Evolutionary conservation across 2,888 invertebrate species (phyloP).

Genomic region (Panzeria rudis): DNA sequence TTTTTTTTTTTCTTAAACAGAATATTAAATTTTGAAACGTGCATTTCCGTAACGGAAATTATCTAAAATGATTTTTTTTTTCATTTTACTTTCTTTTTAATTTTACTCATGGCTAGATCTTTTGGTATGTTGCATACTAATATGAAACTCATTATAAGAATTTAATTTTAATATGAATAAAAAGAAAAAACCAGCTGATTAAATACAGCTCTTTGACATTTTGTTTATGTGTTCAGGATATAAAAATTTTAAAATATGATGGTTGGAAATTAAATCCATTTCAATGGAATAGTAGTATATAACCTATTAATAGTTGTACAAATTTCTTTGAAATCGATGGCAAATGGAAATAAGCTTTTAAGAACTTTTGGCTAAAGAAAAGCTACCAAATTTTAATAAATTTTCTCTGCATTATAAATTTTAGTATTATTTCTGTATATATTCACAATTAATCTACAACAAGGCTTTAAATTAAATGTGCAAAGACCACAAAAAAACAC

Average conservation of each 20-base stretch:
- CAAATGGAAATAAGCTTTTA: not conserved
- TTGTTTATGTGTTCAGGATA: not conserved
- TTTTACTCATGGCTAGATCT: slow-evolving; percentile 12
- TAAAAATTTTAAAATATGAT: not conserved
- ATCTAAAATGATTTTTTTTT: slow-evolving; percentile 34
- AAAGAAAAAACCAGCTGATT: not conserved
- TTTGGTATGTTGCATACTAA: slow-evolving; percentile 37
- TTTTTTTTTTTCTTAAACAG: not conserved
- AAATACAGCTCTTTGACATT: slow-evolving; percentile 8
- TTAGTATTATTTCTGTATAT: too few relatives aligned
- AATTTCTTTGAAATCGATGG: not conserved
- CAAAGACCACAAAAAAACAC: too few relatives aligned
- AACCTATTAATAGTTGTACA: not conserved
- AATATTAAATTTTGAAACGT: slow-evolving; percentile 32
- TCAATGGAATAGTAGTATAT: not conserved
- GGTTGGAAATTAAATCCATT: not conserved
- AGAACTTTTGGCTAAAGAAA: not conserved
- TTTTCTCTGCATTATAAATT: too few relatives aligned
- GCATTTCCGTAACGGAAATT: slow-evolving; percentile 65
- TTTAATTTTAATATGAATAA: not conserved
- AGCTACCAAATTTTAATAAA: too few relatives aligned
- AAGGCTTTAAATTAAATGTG: too few relatives aligned
- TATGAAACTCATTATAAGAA: not conserved
- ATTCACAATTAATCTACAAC: too few relatives aligned
- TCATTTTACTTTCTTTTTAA: not conserved